Evolutionary conservation across 2,113 vertebrate genomes (phyloP).

Genomic region (Rhinogobius similis): DNA sequence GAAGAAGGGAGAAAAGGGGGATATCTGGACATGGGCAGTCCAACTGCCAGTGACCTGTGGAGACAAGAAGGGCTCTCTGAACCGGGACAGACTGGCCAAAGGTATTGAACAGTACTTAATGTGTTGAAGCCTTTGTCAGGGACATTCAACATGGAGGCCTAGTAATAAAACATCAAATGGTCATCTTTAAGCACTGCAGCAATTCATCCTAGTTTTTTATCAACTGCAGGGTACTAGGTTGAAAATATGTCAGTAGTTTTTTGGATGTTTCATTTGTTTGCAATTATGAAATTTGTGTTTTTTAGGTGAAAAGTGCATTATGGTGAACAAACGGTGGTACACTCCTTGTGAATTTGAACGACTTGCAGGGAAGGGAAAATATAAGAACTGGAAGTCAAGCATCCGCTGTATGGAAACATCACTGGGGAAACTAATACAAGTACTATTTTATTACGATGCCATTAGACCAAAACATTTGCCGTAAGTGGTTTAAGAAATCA

Average conservation of each 20-base stretch:
- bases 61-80: conserved; percentile 12
- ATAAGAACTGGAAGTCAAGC: conserved; percentile 68
- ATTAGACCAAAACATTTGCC: background rate
- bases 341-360: conserved; percentile 62
- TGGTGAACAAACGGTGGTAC: conserved; percentile 42
- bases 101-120: conserved; percentile 41
- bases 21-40: conserved; percentile 65
- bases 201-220: no score
- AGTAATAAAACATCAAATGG: no score
- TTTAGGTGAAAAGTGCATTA: conserved; percentile 66
- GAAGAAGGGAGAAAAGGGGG: conserved; percentile 48
- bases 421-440: conserved; percentile 61
- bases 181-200: no score
- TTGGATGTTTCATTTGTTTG: background rate
- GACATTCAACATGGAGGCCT: no score
- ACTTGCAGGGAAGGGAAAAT: conserved; percentile 45
- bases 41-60: conserved; percentile 72
- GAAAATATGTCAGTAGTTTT: background rate
- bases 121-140: background rate
- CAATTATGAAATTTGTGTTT: background rate
- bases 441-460: conserved; percentile 14
- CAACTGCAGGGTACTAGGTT: background rate
- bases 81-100: conserved; percentile 55
- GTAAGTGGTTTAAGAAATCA: background rate
- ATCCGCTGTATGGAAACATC: conserved; percentile 55